These are phyloP conservation scores for Ciconia stormi DNA, from an alignment of 2,113 vertebrate species.

Conservation along the genomic window DNA sequence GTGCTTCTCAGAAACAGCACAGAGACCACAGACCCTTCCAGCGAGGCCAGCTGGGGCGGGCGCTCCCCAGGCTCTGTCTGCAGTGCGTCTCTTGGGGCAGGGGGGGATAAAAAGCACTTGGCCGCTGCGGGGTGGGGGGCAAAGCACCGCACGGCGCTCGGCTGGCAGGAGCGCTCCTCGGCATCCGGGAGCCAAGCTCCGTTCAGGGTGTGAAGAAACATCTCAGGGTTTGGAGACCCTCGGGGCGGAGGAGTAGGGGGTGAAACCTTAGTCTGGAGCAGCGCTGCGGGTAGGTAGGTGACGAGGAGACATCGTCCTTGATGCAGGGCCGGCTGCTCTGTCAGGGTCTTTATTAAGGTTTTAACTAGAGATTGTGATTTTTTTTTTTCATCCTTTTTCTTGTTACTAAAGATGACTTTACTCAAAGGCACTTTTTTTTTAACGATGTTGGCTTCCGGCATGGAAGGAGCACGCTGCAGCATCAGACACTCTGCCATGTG, in stretches of 20 bases:
- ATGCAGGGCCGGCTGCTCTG: not conserved
- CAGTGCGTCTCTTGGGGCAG: not conserved
- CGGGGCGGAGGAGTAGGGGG: not conserved
- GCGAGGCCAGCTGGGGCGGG: not conserved
- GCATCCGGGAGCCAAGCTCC: not conserved
- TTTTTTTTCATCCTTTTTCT: not conserved
- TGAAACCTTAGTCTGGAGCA: not conserved
- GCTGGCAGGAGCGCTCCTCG: not conserved
- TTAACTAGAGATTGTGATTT: not conserved
- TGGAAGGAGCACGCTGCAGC: conserved; percentile 21
- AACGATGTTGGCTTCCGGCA: conserved; percentile 50
- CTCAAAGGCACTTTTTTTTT: conserved; percentile 67
- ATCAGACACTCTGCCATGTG: conserved; percentile 25
- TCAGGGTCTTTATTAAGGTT: conserved; percentile 9
- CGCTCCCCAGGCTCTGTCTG: not conserved
- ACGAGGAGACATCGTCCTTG: not conserved
- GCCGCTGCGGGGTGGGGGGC: not conserved
- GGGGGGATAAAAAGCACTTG: not conserved
- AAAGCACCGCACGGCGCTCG: not conserved
- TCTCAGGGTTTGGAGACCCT: not conserved
- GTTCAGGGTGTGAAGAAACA: not conserved
- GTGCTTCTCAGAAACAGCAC: not conserved
- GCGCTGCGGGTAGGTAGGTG: not conserved
- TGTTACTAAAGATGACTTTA: conserved; percentile 25
- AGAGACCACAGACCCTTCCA: not conserved